Evolutionary conservation across 2,797 vertebrate species (phyloP).

Genomic region (Cossypha heuglini): DNA sequence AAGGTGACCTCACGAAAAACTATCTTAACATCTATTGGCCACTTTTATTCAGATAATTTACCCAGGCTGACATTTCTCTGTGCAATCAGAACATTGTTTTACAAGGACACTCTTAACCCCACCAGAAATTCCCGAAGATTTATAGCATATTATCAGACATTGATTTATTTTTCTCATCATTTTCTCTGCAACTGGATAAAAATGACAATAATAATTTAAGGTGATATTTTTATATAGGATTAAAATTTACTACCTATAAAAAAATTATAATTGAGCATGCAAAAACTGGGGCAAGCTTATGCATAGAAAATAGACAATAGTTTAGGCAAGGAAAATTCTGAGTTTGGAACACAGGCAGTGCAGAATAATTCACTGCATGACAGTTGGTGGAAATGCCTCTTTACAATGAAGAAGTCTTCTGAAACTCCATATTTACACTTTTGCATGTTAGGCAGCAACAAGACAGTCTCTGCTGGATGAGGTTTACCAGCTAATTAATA

Average conservation of each 20-base stretch:
- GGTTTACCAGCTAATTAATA: neutral
- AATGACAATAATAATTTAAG: neutral
- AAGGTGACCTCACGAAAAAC: conserved; percentile 25
- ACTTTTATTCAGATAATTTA: conserved; percentile 39
- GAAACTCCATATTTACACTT: neutral
- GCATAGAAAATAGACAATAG: neutral
- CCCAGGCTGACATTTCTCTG: neutral
- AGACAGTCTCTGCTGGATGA: neutral
- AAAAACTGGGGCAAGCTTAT: neutral
- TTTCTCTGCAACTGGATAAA: neutral
- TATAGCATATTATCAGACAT: neutral
- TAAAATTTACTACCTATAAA: neutral
- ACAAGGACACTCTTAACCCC: conserved; percentile 12
- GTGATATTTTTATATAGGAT: neutral
- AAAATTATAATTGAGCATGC: neutral
- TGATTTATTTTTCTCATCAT: conserved; percentile 32
- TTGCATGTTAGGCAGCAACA: neutral
- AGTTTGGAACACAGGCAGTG: neutral
- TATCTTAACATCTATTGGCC: neutral
- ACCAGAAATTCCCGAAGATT: conserved; percentile 1
- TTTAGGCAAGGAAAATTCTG: neutral
- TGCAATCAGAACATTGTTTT: conserved; percentile 27
- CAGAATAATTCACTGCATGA: neutral
- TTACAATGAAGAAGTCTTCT: neutral
- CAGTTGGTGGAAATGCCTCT: neutral